These are phyloP conservation scores for Listrodromus nycthemerus DNA, from an alignment of 2,888 invertebrate genomes.

Conservation along the genomic window DNA sequence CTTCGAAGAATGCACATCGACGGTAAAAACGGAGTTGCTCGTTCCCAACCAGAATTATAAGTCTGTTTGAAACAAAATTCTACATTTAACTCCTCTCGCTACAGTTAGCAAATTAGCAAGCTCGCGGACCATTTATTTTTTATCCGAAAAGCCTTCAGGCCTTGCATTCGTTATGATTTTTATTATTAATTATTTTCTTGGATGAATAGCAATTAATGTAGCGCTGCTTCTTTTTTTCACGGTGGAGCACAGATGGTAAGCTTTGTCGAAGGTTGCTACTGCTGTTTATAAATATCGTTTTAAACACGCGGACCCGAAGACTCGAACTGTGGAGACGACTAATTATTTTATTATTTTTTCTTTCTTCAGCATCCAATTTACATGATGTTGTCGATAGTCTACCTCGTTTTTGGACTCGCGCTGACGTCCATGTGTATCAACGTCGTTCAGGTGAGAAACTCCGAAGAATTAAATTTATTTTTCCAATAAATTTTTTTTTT, in stretches of 20 bases:
- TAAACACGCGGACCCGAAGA: neutral
- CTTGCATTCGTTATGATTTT: neutral
- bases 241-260: conserved; percentile 83
- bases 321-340: conserved; percentile 10
- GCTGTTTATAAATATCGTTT: conserved; percentile 58
- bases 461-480: conserved; percentile 74
- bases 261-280: conserved; percentile 66
- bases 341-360: conserved; percentile 14
- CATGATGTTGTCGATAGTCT: conserved; percentile 96
- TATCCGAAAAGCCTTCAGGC: neutral
- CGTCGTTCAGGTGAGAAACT: conserved; percentile 93
- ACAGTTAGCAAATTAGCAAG: conserved; percentile 29
- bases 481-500: neutral
- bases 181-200: conserved; percentile 5
- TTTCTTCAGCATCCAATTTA: conserved; percentile 90
- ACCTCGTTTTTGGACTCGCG: conserved; percentile 97
- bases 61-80: too few relatives aligned
- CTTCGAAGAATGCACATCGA: conserved; percentile 96
- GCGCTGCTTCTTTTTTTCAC: conserved; percentile 76
- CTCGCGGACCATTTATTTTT: conserved; percentile 5
- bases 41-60: too few relatives aligned
- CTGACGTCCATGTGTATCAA: conserved; percentile 99
- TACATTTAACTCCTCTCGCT: neutral
- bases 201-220: conserved; percentile 69
- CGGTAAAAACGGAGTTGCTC: conserved; percentile 85